Conservation (phyloP, 2,797 vertebrate genomes). For the Tamandua tetradactyla region DNA sequence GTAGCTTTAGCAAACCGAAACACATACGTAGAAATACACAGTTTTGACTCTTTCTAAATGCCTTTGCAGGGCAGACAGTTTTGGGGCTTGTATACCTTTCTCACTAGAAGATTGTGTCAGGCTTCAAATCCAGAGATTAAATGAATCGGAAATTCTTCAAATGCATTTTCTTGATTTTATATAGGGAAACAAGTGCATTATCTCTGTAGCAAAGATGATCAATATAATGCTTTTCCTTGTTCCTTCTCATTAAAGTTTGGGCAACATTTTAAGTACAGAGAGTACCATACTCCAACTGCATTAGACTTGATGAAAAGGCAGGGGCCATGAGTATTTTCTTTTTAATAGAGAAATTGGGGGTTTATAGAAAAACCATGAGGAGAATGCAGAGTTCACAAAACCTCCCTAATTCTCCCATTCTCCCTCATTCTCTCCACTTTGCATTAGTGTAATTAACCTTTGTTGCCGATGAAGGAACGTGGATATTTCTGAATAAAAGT, state of each 20-base stretch:
- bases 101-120: not conserved
- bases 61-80: not conserved
- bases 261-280: not conserved
- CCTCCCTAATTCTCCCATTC: too few species aligned
- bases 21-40: not conserved
- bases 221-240: not conserved
- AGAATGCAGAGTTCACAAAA: not conserved
- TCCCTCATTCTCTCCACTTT: too few species aligned
- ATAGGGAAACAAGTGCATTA: not conserved
- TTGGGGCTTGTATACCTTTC: not conserved
- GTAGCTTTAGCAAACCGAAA: too few species aligned
- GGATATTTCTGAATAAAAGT: not conserved
- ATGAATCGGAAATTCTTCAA: not conserved
- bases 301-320: not conserved
- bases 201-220: not conserved
- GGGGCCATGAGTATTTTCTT: not conserved
- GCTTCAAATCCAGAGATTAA: not conserved
- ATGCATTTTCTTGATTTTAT: not conserved
- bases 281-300: not conserved
- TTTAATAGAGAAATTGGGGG: not conserved
- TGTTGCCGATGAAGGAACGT: too few species aligned
- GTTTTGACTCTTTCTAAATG: not conserved
- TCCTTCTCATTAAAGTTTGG: not conserved
- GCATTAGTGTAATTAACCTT: too few species aligned
- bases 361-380: not conserved